phyloP scores from a whole-genome alignment of 2,113 vertebrate species.

The Cebus imitator region DNA sequence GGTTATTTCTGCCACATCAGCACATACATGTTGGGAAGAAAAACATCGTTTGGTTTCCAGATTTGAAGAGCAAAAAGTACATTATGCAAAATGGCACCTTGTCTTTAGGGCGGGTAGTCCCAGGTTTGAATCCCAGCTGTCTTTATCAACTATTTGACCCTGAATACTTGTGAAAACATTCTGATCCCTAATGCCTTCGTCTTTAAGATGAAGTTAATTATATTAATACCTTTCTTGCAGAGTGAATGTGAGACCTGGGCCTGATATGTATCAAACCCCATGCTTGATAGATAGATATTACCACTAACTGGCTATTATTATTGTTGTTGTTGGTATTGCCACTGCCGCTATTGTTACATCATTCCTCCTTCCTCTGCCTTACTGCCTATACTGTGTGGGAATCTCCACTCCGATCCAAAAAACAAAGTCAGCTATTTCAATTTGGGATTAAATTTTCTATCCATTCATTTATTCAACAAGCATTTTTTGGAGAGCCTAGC shows the following conservation, averaged over 20 bases:
- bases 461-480: neutral
- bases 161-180: neutral
- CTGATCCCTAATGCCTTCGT: neutral
- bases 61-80: neutral
- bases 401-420: neutral
- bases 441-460: neutral
- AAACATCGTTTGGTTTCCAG: neutral
- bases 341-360: neutral
- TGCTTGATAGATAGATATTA: neutral
- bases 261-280: neutral
- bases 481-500: neutral
- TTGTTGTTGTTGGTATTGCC: neutral
- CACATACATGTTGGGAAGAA: neutral
- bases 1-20: neutral
- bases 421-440: neutral
- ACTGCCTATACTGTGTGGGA: too few relatives aligned
- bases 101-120: neutral
- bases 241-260: neutral
- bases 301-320: neutral
- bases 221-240: neutral
- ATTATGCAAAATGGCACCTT: neutral
- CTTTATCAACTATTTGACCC: neutral
- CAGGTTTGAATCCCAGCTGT: neutral
- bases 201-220: neutral
- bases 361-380: neutral